Base-by-base conservation (phyloP, 2,888 invertebrate genomes). In the Macrophya alboannulata region DNA sequence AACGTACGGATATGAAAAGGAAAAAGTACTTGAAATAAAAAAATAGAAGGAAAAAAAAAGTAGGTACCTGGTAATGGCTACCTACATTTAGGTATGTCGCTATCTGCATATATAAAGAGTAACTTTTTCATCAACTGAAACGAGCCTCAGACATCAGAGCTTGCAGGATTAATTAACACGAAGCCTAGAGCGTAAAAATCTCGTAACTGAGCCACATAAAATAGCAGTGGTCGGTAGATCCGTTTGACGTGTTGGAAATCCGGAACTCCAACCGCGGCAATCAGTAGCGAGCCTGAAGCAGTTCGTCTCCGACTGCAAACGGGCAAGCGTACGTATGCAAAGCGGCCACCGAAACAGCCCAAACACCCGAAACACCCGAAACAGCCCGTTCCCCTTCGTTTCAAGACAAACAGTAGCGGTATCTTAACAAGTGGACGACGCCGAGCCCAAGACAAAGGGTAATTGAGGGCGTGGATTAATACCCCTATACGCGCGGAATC, bases 401-500 rank as follows among this genome's bases (percentile, higher is more conserved):
- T 92, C 90, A 93, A 93, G 93, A 93, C 93, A 93, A 93, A 93
- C 93, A 93, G 93, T 93, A 92, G 93, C 92, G 93, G 93, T 93
- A 93, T 93, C 93, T 93, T 93, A 93, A 93, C 93, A 93, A 93
- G 93, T 93, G 93, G 93, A 93, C 93, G 93, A 93, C 93, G 93
- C 93, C 92, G 92, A 90, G 92, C 93, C 93, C 93, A 93, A 93
- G 93, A 93, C 93, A 93, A 93, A 93, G 93, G 93, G 93, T 93
- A 93, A 93, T 93, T 93, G 93, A 93, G 93, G 93, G 92, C 92
- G 92, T 92, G 93, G 93, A 93, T 93, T 93, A 93, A 93, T 93
- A 93, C 93, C 93, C 93, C 92, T 93, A 93, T 93, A 93, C 92
- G 92, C 89, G 89, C 90, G 93, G 92, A 87, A 87, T 89, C 88